Base-by-base conservation (phyloP, 1,140 invertebrate species). In the Achroia grisella region DNA sequence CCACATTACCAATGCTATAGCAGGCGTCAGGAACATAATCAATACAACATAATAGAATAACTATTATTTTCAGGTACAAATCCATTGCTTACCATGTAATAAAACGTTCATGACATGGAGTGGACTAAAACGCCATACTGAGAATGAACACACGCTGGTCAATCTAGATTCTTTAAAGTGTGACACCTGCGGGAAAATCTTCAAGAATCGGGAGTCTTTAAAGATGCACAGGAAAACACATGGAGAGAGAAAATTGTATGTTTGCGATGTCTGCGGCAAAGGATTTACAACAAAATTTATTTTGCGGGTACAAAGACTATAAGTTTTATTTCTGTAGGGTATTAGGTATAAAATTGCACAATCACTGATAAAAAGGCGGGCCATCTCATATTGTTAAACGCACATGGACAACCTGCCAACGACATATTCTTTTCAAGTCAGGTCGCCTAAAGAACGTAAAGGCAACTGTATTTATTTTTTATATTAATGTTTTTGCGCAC, bases 241-340 rank as follows among this genome's bases (percentile, higher is more conserved):
- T 39, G 54, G 53, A 0, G 52, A 75, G 23, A 63, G 64, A 11
- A 63, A 62, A 10, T 4, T 62, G 4, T 70, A 53, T 23, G 65
- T 86, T 13, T 87, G 85, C 39, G 68, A 86, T 54, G 58, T 84
- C 0, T 87, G 85, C 44, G 85, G 82, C 1, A 82, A 75, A 31
- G 63, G 61, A 15, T 81, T 60, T 41, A 62, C 60, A 13, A 69
- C 68, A 30, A 54, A 59, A 9, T 46, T 54, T 41, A 56, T 58
- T 40, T 68, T 86, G 35, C 74, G 72, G 58, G 82, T 82, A 44
- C 2, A 4, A 23, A 3, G 2, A 6, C 17, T 23, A 23, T 6
- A 23, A 23, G 2, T 23, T 23, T 23, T 2, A 23, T 3, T 23
- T 3, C 6, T 3, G 6, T 23, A 23, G 2, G 52, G 42, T 4